phyloP scores from a whole-genome alignment of 2,113 vertebrate species.

The Grantiella picta region DNA sequence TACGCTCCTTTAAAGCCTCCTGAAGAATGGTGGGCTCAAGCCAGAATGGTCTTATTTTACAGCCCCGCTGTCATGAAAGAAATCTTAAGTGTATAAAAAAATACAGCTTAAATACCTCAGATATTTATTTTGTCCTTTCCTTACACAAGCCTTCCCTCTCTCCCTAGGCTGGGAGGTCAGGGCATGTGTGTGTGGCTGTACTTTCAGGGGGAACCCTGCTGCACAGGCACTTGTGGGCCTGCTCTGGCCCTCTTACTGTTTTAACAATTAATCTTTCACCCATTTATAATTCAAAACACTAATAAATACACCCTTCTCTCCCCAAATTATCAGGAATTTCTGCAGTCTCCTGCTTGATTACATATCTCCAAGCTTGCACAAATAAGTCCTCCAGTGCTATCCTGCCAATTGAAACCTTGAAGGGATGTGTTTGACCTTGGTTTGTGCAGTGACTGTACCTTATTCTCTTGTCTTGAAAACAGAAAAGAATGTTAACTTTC shows the following conservation, averaged over 20 bases:
- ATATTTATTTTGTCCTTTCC: slow-evolving; percentile 23
- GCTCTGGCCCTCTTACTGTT: background rate
- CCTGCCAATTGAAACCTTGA: background rate
- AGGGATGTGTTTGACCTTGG: slow-evolving; percentile 45
- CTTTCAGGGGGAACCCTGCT: background rate
- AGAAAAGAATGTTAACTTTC: slow-evolving; percentile 31
- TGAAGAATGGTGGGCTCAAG: background rate
- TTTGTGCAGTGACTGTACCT: background rate
- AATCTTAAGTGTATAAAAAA: slow-evolving; percentile 6
- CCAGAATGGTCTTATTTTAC: slow-evolving; percentile 24
- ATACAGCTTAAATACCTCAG: background rate
- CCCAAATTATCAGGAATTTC: background rate
- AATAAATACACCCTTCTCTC: background rate
- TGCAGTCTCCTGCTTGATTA: background rate
- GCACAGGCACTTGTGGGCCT: background rate
- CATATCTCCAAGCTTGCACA: background rate
- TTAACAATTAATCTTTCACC: slow-evolving; percentile 35
- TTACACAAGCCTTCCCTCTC: background rate
- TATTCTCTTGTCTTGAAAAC: slow-evolving; percentile 23
- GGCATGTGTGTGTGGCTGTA: background rate
- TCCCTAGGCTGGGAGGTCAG: background rate
- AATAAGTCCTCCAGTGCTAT: background rate
- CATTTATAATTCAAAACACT: background rate
- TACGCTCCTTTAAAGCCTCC: background rate
- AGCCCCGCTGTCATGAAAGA: background rate